phyloP scores from a whole-genome alignment of 2,113 vertebrate genomes.

The Sceloporus undulatus region DNA sequence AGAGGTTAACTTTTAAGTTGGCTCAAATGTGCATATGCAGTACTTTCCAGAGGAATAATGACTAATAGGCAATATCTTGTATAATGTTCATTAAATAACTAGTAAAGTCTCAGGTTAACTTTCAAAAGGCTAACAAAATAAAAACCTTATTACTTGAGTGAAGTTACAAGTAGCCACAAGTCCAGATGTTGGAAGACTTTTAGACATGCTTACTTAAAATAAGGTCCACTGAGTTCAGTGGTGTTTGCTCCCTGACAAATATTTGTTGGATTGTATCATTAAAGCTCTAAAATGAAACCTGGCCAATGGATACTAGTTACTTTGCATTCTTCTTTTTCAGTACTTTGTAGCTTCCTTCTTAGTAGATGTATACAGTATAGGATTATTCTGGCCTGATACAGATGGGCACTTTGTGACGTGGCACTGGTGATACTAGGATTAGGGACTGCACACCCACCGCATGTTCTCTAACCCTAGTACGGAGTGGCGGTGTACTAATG shows the following conservation, averaged over 20 bases:
- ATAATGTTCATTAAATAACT: not conserved
- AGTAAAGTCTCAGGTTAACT: not conserved
- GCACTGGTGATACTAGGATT: too few relatives aligned
- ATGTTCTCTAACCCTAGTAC: too few relatives aligned
- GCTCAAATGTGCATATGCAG: not conserved
- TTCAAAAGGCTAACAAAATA: conserved; percentile 12
- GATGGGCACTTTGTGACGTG: too few relatives aligned
- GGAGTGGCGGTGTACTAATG: too few relatives aligned
- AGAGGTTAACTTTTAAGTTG: not conserved
- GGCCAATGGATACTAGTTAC: not conserved
- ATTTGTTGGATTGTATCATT: not conserved
- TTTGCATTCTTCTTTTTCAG: not conserved
- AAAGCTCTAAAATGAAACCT: not conserved
- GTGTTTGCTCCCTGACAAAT: not conserved
- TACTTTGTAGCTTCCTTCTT: too few relatives aligned
- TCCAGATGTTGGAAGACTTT: not conserved
- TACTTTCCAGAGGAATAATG: conserved; percentile 1
- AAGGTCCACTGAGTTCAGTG: not conserved
- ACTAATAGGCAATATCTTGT: conserved; percentile 10
- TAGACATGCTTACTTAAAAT: not conserved
- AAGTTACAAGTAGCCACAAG: conserved; percentile 8
- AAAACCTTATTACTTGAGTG: not conserved
- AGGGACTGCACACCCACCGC: too few relatives aligned
- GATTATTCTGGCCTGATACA: too few relatives aligned
- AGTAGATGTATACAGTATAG: too few relatives aligned